phyloP scores from a whole-genome alignment of 2,797 vertebrate genomes.

The Acanthornis magna region DNA sequence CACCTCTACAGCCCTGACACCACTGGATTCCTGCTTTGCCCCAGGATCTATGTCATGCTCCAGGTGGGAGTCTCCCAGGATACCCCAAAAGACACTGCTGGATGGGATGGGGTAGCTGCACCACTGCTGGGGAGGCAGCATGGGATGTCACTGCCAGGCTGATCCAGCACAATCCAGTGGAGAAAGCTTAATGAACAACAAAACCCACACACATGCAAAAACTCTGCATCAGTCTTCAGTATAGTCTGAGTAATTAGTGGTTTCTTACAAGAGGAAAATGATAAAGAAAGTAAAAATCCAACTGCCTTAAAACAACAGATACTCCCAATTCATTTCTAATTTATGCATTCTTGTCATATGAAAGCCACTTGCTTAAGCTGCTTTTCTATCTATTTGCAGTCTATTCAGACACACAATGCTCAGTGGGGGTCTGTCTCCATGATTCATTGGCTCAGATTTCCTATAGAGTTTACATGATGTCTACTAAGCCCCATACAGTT shows the following conservation, averaged over 20 bases:
- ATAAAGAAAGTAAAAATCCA: constrained; percentile 14
- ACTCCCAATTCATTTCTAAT: constrained; percentile 69
- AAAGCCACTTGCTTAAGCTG: constrained; percentile 75
- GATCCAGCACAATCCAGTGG: background rate
- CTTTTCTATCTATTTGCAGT: constrained; percentile 76
- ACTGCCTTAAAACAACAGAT: constrained; percentile 67
- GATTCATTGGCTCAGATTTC: constrained; percentile 81
- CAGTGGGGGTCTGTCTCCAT: constrained; percentile 76
- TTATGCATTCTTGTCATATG: constrained; percentile 69
- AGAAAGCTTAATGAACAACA: background rate
- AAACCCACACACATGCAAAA: constrained; percentile 6
- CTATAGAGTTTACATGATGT: constrained; percentile 80
- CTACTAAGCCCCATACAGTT: constrained; percentile 78
- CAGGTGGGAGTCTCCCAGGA: background rate
- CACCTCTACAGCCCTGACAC: background rate
- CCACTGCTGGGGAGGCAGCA: background rate
- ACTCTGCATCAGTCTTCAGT: background rate
- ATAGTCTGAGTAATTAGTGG: constrained; percentile 25
- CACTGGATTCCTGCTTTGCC: background rate
- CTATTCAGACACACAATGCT: constrained; percentile 77
- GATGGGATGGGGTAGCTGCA: background rate
- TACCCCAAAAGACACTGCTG: background rate
- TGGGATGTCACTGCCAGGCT: accelerated
- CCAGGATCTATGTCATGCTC: background rate
- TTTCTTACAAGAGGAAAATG: background rate